phyloP scores from a whole-genome alignment of 1,140 invertebrate species.

The Drosophila cardini region DNA sequence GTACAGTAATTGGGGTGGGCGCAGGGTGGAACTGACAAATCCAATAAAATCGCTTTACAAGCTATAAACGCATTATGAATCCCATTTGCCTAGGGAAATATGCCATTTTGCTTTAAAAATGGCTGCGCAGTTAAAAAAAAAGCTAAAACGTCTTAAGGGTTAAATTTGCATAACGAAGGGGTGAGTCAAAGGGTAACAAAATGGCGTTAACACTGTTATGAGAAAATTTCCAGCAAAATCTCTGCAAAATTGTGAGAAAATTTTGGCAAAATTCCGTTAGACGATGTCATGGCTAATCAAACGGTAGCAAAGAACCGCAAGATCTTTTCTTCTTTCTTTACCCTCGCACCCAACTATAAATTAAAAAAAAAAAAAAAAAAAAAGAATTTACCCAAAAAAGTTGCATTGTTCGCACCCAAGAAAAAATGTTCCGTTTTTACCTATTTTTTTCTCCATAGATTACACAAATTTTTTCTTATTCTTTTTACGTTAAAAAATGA shows the following conservation, averaged over 20 bases:
- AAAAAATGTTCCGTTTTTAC: conserved; percentile 51
- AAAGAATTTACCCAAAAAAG: conserved; percentile 57
- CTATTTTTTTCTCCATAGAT: conserved; percentile 49
- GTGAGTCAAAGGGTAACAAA: background rate
- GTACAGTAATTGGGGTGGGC: background rate
- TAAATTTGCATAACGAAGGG: conserved; percentile 25
- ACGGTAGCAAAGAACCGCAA: conserved; percentile 34
- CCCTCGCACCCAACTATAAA: conserved; percentile 52
- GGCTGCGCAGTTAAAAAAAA: conserved; percentile 6
- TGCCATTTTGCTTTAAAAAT: conserved; percentile 32
- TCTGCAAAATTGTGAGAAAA: conserved; percentile 65
- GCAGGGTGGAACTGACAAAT: conserved; percentile 59
- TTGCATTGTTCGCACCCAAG: conserved; percentile 60
- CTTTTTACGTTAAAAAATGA: conserved; percentile 13
- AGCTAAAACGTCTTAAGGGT: conserved; percentile 5
- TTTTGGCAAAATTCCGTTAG: conserved; percentile 70
- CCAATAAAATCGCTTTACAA: conserved; percentile 84
- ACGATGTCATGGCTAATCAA: conserved; percentile 59
- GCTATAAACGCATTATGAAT: conserved; percentile 77
- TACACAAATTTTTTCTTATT: conserved; percentile 64
- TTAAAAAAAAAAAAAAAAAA: conserved; percentile 37
- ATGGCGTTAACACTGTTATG: too few relatives aligned
- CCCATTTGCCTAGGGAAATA: conserved; percentile 59
- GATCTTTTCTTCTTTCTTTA: conserved; percentile 39
- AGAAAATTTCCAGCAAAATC: conserved; percentile 3